These are phyloP conservation scores for Caiman crocodilus DNA, from an alignment of 2,797 vertebrate species.

Conservation along the genomic window DNA sequence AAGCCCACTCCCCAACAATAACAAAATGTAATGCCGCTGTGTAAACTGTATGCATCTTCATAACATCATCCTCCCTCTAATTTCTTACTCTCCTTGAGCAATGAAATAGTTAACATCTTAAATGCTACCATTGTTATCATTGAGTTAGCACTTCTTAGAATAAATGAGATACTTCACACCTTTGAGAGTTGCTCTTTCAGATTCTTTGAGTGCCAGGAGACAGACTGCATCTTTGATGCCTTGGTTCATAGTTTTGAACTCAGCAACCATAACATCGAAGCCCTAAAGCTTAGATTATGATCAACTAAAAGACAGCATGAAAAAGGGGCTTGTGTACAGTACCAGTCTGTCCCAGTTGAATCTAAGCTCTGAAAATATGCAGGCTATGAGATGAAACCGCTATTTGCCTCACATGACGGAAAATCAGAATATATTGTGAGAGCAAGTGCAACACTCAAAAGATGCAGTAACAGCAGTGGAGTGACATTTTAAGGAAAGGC, in stretches of 20 bases:
- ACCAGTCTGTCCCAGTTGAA: not conserved
- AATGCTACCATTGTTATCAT: not conserved
- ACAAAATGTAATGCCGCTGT: not conserved
- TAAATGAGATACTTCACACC: not conserved
- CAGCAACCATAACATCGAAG: not conserved
- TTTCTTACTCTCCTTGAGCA: not conserved
- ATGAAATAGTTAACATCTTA: not conserved
- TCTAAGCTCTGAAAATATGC: not conserved
- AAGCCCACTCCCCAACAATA: not conserved
- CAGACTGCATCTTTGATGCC: not conserved
- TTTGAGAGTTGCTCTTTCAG: not conserved
- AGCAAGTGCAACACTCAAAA: not conserved
- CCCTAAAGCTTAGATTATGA: not conserved
- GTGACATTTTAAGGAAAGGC: fast-evolving
- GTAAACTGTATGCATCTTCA: not conserved
- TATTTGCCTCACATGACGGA: not conserved
- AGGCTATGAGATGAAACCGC: not conserved
- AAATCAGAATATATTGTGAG: not conserved
- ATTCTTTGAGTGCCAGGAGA: not conserved
- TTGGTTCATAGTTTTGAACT: not conserved
- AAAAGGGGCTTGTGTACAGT: not conserved
- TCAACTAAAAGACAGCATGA: not conserved
- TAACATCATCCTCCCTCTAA: not conserved
- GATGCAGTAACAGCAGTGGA: not conserved
- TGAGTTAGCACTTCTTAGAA: not conserved